Conservation (phyloP, 1,140 invertebrate genomes). For the Asbolus verrucosus region DNA sequence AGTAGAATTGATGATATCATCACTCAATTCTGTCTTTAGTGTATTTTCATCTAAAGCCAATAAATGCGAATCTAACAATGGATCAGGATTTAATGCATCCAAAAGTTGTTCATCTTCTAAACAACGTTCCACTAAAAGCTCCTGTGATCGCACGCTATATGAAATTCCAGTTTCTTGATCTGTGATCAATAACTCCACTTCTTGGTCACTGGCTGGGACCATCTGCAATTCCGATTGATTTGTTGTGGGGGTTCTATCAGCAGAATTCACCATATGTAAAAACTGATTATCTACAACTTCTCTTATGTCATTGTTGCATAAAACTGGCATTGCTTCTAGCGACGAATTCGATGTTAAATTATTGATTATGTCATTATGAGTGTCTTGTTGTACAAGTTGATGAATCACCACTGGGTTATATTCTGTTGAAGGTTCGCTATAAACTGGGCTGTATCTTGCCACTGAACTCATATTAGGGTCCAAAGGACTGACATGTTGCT, state of each 20-base stretch:
- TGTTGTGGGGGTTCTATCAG: constrained; percentile 13
- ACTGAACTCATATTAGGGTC: constrained; percentile 73
- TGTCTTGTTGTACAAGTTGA: constrained; percentile 59
- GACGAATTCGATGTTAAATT: constrained; percentile 44
- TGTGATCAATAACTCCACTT: constrained; percentile 64
- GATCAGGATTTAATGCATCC: constrained; percentile 56
- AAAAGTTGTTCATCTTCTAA: constrained; percentile 61
- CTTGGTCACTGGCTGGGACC: constrained; percentile 53
- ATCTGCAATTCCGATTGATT: constrained; percentile 13
- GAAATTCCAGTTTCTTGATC: constrained; percentile 63
- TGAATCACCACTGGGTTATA: constrained; percentile 70
- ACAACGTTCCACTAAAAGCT: constrained; percentile 60
- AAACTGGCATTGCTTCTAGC: constrained; percentile 50
- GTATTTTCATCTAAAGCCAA: constrained; percentile 60
- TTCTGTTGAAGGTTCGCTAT: constrained; percentile 66
- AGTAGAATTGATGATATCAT: constrained; percentile 42
- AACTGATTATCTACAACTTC: constrained; percentile 62
- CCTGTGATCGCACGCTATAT: constrained; percentile 60
- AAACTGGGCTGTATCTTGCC: constrained; percentile 70
- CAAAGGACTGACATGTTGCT: constrained; percentile 70
- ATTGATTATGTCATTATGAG: constrained; percentile 45
- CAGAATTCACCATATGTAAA: constrained; percentile 60
- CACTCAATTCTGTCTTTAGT: constrained; percentile 59
- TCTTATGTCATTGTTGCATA: constrained; percentile 60
- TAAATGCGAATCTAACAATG: constrained; percentile 59